Evolutionary conservation across 2,797 vertebrate species (phyloP), one percentile per base, ranked within the genome.

Genomic region (Rhynchotus rufescens): DNA sequence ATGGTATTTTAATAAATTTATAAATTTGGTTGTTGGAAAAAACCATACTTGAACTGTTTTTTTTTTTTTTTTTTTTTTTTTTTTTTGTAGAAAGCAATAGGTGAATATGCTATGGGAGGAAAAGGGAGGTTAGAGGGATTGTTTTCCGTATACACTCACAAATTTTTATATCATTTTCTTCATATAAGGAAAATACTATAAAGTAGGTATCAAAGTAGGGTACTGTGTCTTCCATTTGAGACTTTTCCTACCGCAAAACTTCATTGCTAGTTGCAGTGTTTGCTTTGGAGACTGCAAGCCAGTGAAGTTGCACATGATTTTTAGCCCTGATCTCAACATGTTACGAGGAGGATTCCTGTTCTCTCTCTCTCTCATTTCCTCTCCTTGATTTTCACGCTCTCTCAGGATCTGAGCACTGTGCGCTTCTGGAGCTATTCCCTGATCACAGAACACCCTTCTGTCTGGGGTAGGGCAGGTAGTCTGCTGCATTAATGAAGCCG

Each of bases 381-480:
- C 73, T 59, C 49, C 60, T 72, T 77, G 65, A 89, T 65, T 84
- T 93, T 93, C 19, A 21, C 52, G 22, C 4, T 57, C 22, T 65
- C 17, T 62, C 60, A 83, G 45, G 9, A 28, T 67, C 11, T 86
- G 72, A 79, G 22, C 14, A n/a, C 67, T 72, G 0, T 28, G 14
- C 78, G 44, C 42, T 88, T 95, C 82, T 40, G 69, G 77, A 67
- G 42, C 34, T 47, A 12, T 84, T 92, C 22, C 42, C 93, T 84
- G 67, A 45, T 76, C 15, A 75, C 42, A 30, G 23, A 17, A 86
- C 22, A 47, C 34, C 30, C 72, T 87, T 84, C 91, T 47, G 25
- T 85, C 45, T 87, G 73, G 83, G 86, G 52, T 80, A 74, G 90
- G 81, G 52, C 65, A 65, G 84, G 93, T 74, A 42, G 4, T 78